These are phyloP conservation scores for Meriones unguiculatus DNA, from an alignment of 2,113 vertebrate genomes.

Conservation along the genomic window DNA sequence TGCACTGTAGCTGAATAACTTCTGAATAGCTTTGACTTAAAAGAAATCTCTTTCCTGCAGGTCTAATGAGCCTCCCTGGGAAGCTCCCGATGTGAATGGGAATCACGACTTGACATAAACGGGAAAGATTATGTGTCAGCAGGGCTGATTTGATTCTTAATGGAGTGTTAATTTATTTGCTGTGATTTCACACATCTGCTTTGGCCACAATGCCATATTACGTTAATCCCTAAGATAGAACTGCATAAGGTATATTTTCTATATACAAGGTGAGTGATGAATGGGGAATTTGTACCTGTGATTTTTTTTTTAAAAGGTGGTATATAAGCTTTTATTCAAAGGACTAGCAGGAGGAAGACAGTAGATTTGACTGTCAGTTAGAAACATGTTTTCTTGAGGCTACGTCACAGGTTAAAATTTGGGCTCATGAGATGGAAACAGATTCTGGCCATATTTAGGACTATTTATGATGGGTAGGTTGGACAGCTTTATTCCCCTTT, in stretches of 20 bases:
- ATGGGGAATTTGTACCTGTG: slow-evolving; percentile 6
- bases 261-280: background rate
- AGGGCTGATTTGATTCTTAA: slow-evolving; percentile 70
- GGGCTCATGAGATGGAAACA: background rate
- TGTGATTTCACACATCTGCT: slow-evolving; percentile 73
- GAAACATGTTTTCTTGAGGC: background rate
- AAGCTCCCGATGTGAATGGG: slow-evolving; percentile 71
- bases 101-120: slow-evolving; percentile 71
- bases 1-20: slow-evolving; percentile 50
- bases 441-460: background rate
- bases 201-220: slow-evolving; percentile 69
- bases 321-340: slow-evolving; percentile 45
- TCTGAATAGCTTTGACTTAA: slow-evolving; percentile 61
- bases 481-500: background rate
- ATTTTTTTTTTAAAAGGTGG: slow-evolving; percentile 46
- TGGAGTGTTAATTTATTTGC: slow-evolving; percentile 70
- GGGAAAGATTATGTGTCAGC: slow-evolving; percentile 66
- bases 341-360: background rate
- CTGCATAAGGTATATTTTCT: slow-evolving; percentile 43
- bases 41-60: slow-evolving; percentile 66
- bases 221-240: slow-evolving; percentile 63
- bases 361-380: background rate
- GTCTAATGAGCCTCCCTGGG: slow-evolving; percentile 72
- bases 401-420: background rate
- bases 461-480: background rate